A percentile compares a stretch with the other conserved stretches of the same genome.
Conservation (phyloP, 2,888 invertebrate species). For the Venusia cambrica region DNA sequence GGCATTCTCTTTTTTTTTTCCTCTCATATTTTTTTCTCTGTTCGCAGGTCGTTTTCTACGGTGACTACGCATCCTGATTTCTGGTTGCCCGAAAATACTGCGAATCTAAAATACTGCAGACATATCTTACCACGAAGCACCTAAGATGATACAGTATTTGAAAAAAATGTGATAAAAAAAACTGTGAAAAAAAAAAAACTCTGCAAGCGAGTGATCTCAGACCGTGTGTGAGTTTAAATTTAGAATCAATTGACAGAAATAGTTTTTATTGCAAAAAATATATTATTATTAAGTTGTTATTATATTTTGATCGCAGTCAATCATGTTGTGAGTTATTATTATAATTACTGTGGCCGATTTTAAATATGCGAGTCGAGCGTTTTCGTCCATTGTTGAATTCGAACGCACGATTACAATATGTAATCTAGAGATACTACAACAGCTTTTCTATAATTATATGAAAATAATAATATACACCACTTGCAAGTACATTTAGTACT, state of each 20-base stretch:
- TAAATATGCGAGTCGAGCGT: no score
- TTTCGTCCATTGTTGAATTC: no score
- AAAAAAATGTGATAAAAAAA: constrained; percentile 70
- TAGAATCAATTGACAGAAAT: constrained; percentile 55
- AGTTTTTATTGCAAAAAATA: constrained; percentile 36
- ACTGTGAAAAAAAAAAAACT: constrained; percentile 63
- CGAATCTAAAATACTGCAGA: constrained; percentile 28
- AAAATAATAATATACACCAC: no score
- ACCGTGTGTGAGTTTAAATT: constrained; percentile 63
- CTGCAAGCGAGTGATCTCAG: constrained; percentile 78
- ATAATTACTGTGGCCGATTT: no score
- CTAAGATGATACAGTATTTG: constrained; percentile 52
- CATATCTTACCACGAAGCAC: constrained; percentile 45
- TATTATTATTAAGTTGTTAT: constrained; percentile 33
- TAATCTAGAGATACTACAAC: no score
- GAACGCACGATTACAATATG: no score
- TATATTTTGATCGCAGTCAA: constrained; percentile 42
- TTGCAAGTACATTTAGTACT: no score
- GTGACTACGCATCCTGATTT: constrained; percentile 68
- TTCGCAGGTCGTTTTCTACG: constrained; percentile 66
- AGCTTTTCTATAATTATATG: no score
- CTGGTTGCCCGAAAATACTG: constrained; percentile 49
- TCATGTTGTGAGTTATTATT: constrained; percentile 36
- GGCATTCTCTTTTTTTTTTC: no score
- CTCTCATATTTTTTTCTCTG: constrained; percentile 7